These are phyloP conservation scores for Centroberyx gerrardi DNA, from an alignment of 2,797 vertebrate species.

Conservation along the genomic window DNA sequence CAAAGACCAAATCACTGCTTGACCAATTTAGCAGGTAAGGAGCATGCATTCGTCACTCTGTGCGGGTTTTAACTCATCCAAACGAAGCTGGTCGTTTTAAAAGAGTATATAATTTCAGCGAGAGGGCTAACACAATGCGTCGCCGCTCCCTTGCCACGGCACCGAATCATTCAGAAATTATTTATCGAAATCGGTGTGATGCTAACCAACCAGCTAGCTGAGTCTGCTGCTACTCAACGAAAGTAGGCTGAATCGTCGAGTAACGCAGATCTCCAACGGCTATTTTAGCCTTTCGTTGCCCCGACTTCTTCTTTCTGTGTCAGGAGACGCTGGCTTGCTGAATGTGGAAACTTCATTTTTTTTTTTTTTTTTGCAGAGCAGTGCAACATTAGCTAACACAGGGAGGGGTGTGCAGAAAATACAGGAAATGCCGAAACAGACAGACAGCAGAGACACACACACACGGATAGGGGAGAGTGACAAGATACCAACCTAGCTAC, in stretches of 20 bases:
- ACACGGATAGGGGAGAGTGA: background rate
- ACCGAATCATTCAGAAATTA: conserved; percentile 34
- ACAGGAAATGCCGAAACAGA: conserved; percentile 80
- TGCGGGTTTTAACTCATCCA: accelerated
- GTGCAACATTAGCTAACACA: conserved; percentile 49
- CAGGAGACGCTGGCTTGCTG: background rate
- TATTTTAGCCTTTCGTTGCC: too few species aligned
- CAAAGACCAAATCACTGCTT: conserved; percentile 69
- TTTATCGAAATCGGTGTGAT: conserved; percentile 50
- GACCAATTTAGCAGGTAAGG: conserved; percentile 76
- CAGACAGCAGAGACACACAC: conserved; percentile 11
- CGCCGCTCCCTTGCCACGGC: conserved; percentile 8
- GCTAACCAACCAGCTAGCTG: conserved; percentile 61
- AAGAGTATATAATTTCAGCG: too few species aligned
- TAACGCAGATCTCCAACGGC: accelerated
- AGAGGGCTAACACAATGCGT: background rate
- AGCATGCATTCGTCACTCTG: accelerated
- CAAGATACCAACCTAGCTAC: background rate
- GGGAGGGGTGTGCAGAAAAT: conserved; percentile 62
- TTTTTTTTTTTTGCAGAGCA: conserved; percentile 41
- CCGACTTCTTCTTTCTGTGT: background rate
- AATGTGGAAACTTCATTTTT: conserved; percentile 41
- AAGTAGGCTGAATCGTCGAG: background rate
- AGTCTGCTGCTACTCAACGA: background rate
- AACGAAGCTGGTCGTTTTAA: too few species aligned